These are phyloP conservation scores for Neolamprologus ventralis DNA, from an alignment of 2,113 vertebrate genomes.

Conservation along the genomic window DNA sequence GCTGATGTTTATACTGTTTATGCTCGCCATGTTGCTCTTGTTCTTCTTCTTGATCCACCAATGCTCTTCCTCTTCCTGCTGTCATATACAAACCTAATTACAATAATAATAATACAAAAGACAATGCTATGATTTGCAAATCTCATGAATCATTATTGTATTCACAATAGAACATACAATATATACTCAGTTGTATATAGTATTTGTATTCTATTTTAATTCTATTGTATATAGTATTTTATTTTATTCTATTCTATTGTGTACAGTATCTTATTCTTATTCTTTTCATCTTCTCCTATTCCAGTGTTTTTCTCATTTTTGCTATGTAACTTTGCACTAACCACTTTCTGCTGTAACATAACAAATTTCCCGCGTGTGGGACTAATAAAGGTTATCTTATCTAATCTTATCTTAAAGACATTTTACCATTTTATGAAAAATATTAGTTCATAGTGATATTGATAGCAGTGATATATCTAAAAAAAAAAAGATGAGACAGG, in stretches of 20 bases:
- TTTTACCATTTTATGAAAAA: background rate
- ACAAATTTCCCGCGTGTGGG: background rate
- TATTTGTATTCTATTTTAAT: background rate
- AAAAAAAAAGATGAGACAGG: background rate
- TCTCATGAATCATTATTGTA: background rate
- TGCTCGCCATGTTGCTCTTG: background rate
- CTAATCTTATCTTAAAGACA: background rate
- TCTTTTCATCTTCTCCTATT: background rate
- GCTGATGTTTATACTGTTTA: background rate
- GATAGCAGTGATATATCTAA: background rate
- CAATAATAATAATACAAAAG: background rate
- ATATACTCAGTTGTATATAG: background rate
- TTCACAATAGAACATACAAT: background rate
- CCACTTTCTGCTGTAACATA: background rate
- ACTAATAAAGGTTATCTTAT: background rate
- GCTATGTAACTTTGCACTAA: background rate
- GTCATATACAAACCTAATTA: background rate
- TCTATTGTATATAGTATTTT: background rate
- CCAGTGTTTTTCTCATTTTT: background rate
- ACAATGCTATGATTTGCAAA: background rate
- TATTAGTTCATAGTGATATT: background rate
- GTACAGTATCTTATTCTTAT: background rate
- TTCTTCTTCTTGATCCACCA: background rate
- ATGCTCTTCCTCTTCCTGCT: background rate
- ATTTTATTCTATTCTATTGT: background rate